Conservation (phyloP, 2,888 invertebrate species). For the Scaptodrosophila latifasciaeformis region DNA sequence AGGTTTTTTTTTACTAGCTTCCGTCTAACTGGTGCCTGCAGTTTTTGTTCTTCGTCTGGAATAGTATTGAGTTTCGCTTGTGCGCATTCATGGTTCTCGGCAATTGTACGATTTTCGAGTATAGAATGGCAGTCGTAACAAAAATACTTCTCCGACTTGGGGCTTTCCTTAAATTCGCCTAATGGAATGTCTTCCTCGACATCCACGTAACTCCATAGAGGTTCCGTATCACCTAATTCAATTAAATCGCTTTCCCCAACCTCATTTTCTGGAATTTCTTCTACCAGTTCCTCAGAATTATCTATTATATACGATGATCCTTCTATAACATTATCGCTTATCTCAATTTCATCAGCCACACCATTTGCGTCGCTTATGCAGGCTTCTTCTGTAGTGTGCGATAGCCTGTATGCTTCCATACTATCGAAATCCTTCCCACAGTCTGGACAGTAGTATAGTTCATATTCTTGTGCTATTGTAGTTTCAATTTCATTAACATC, state of each 20-base stretch:
- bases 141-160: slow-evolving; percentile 51
- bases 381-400: slow-evolving; percentile 20
- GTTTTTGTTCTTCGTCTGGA: slow-evolving; percentile 4
- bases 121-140: slow-evolving; percentile 65
- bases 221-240: slow-evolving; percentile 10
- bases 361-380: slow-evolving; percentile 19
- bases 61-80: slow-evolving; percentile 3
- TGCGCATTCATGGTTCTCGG: slow-evolving; percentile 57
- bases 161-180: neutral
- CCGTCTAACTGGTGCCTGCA: slow-evolving; percentile 26
- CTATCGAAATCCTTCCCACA: slow-evolving; percentile 36
- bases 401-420: slow-evolving; percentile 30
- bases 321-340: slow-evolving; percentile 27
- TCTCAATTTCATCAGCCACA: slow-evolving; percentile 15
- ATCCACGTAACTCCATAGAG: neutral
- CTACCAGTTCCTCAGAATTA: slow-evolving; percentile 47
- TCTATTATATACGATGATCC: slow-evolving; percentile 14
- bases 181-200: neutral
- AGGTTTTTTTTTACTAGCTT: slow-evolving; percentile 11
- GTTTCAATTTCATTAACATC: no score
- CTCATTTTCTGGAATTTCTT: slow-evolving; percentile 15
- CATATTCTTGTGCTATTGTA: neutral
- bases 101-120: slow-evolving; percentile 53
- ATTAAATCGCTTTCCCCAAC: neutral
- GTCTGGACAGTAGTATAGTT: slow-evolving; percentile 35